A percentile compares a stretch with the other conserved stretches of the same genome.
phyloP scores from a whole-genome alignment of 2,113 vertebrate species.

The Pangasianodon gigas region DNA sequence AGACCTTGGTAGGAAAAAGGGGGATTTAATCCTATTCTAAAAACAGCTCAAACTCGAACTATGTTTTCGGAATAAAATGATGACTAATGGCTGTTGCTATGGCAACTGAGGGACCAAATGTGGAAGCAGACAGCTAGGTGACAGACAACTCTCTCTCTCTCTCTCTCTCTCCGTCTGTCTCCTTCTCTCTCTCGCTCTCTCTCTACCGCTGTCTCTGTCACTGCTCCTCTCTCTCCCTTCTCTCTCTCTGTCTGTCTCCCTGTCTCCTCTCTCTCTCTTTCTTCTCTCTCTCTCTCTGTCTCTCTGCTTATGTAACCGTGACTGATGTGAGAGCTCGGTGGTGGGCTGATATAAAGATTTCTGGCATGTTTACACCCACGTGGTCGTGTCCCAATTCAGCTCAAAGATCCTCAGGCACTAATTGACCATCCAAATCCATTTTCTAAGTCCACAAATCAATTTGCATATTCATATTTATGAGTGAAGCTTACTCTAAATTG shows the following conservation, averaged over 20 bases:
- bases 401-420: neutral
- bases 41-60: neutral
- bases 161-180: neutral
- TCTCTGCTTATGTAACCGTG: neutral
- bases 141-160: slow-evolving; percentile 1
- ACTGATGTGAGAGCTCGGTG: neutral
- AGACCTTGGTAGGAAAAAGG: neutral
- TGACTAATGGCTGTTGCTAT: slow-evolving; percentile 50
- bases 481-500: neutral
- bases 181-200: neutral
- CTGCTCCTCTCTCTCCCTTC: neutral
- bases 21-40: neutral
- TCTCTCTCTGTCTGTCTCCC: neutral
- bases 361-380: neutral
- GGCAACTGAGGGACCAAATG: slow-evolving; percentile 44
- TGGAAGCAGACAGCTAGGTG: slow-evolving; percentile 2
- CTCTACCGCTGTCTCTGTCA: neutral
- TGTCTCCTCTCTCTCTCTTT: neutral
- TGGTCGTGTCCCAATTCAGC: slow-evolving; percentile 3
- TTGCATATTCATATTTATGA: neutral
- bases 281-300: neutral
- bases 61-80: neutral
- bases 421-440: neutral
- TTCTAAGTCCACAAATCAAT: neutral
- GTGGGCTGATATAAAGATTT: neutral